phyloP scores from a whole-genome alignment of 2,888 invertebrate genomes.

The Thereva unica region DNA sequence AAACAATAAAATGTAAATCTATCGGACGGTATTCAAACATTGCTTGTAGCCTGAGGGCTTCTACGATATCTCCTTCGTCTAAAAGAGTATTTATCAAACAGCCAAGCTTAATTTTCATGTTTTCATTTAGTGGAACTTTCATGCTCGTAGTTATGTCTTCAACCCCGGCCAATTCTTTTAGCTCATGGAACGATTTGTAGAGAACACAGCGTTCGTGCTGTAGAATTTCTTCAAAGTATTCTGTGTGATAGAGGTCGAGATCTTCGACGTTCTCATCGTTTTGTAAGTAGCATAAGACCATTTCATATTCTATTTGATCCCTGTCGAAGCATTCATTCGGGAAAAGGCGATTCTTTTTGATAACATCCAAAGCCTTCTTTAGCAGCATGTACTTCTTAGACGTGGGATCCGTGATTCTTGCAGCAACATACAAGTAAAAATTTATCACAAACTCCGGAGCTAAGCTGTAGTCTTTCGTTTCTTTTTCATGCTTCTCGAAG shows the following conservation, averaged over 20 bases:
- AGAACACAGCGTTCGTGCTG: slow-evolving; percentile 54
- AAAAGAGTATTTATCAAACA: slow-evolving; percentile 60
- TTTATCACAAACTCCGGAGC: slow-evolving; percentile 66
- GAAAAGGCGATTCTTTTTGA: slow-evolving; percentile 54
- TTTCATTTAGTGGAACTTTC: slow-evolving; percentile 48
- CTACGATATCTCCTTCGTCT: slow-evolving; percentile 62
- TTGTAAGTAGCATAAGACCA: slow-evolving; percentile 53
- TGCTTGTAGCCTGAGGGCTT: slow-evolving; percentile 62
- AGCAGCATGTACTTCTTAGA: slow-evolving; percentile 60
- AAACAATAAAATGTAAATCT: slow-evolving; percentile 64
- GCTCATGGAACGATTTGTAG: slow-evolving; percentile 55
- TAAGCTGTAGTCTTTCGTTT: slow-evolving; percentile 66
- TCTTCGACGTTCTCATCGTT: slow-evolving; percentile 44
- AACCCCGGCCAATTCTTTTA: slow-evolving; percentile 56
- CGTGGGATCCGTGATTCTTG: slow-evolving; percentile 57
- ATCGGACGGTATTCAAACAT: slow-evolving; percentile 57
- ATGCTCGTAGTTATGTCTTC: slow-evolving; percentile 53
- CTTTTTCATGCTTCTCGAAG: slow-evolving; percentile 66
- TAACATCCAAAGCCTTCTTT: slow-evolving; percentile 53
- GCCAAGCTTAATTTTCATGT: slow-evolving; percentile 53
- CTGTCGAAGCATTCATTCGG: slow-evolving; percentile 57
- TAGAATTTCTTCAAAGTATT: slow-evolving; percentile 56
- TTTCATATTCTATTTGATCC: slow-evolving; percentile 57
- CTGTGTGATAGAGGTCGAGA: slow-evolving; percentile 54
- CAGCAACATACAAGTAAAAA: slow-evolving; percentile 64